A percentile compares a stretch with the other conserved stretches of the same genome.
Conservation (phyloP, 2,888 invertebrate species). For the Cheilosia impressa region DNA sequence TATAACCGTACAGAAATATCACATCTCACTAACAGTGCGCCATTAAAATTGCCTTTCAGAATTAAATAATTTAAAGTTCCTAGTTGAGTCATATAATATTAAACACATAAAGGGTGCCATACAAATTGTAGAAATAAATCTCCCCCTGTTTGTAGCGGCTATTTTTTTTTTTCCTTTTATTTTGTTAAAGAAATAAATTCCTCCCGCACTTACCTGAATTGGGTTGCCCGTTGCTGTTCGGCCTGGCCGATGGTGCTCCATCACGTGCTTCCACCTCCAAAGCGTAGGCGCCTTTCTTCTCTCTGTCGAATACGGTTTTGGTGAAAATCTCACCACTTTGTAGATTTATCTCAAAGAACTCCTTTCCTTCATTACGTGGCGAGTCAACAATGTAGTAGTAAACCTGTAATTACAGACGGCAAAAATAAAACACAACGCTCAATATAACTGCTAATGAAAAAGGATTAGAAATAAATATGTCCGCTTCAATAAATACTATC, state of each 20-base stretch:
- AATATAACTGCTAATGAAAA: background rate
- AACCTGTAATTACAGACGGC: constrained; percentile 86
- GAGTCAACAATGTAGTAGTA: constrained; percentile 97
- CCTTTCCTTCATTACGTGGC: constrained; percentile 95
- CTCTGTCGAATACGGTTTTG: constrained; percentile 97
- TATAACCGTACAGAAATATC: no score
- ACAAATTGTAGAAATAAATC: no score
- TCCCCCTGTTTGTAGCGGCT: background rate
- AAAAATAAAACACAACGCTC: constrained; percentile 3
- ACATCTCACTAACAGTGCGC: no score
- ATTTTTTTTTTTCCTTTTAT: background rate
- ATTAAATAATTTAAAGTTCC: no score
- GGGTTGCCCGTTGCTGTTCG: constrained; percentile 96
- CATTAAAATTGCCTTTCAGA: no score
- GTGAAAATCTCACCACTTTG: constrained; percentile 98
- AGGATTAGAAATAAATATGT: constrained; percentile 58
- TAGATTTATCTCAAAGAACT: constrained; percentile 98
- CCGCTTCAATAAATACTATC: constrained; percentile 32
- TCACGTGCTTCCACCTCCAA: constrained; percentile 98
- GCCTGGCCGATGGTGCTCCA: constrained; percentile 97
- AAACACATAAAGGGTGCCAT: no score
- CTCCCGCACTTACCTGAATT: constrained; percentile 92
- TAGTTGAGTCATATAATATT: no score
- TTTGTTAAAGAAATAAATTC: no score
- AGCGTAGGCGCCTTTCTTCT: constrained; percentile 98